Conservation (phyloP, 2,888 invertebrate species). For the Harpagoxenus sublaevis region DNA sequence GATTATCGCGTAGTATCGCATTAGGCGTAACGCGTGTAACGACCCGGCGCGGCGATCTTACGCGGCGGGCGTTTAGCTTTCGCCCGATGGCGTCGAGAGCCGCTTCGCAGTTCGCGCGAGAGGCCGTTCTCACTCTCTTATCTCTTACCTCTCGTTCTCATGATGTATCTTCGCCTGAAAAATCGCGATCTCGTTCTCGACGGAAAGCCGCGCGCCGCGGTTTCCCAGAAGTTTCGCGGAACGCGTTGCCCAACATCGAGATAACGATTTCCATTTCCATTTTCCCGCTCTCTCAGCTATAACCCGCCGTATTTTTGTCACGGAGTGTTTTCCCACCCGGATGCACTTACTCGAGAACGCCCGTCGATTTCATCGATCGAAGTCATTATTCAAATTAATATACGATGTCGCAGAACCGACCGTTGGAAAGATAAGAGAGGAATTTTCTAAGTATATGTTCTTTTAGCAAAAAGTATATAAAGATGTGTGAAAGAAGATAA, state of each 20-base stretch:
- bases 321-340: slow-evolving; percentile 35
- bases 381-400: slow-evolving; percentile 20
- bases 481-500: background rate
- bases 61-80: background rate
- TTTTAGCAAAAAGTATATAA: background rate
- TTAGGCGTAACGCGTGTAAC: background rate
- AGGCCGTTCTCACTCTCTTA: slow-evolving; percentile 8
- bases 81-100: slow-evolving; percentile 1
- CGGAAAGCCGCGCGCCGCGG: slow-evolving; percentile 9
- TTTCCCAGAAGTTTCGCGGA: slow-evolving; percentile 56
- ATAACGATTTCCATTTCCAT: slow-evolving; percentile 60
- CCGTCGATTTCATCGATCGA: slow-evolving; percentile 12
- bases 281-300: background rate
- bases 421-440: background rate
- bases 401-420: background rate
- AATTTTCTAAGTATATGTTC: background rate
- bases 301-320: background rate
- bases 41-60: background rate
- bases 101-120: too few relatives aligned
- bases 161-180: background rate
- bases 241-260: slow-evolving; percentile 56
- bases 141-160: background rate
- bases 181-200: slow-evolving; percentile 42
- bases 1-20: slow-evolving; percentile 1
- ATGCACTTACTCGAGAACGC: background rate